phyloP scores from a whole-genome alignment of 2,888 invertebrate genomes.

The Allophyes oxyacanthae region DNA sequence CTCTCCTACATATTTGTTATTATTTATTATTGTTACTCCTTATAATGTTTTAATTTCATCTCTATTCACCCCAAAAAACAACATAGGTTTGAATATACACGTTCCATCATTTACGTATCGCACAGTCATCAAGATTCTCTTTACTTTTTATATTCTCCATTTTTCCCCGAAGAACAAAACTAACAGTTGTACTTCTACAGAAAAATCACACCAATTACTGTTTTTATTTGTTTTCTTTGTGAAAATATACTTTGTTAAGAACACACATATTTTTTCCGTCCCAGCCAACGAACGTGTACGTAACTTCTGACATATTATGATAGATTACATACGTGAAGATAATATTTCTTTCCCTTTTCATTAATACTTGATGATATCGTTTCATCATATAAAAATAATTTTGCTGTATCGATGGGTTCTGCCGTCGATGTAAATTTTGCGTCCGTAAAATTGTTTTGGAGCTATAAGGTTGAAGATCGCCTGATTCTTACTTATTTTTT shows the following conservation, averaged over 20 bases:
- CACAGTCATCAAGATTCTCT: slow-evolving; percentile 1
- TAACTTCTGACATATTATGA: slow-evolving; percentile 66
- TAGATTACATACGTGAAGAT: slow-evolving; percentile 60
- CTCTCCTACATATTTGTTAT: too few relatives aligned
- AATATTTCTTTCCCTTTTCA: slow-evolving; percentile 58
- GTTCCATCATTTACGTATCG: too few relatives aligned
- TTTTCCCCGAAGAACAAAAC: slow-evolving; percentile 19
- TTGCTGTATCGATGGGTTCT: slow-evolving; percentile 33
- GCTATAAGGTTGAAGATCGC: slow-evolving; percentile 8
- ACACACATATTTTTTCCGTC: slow-evolving; percentile 42
- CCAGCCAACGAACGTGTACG: slow-evolving; percentile 20
- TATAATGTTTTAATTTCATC: too few relatives aligned
- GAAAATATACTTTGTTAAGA: slow-evolving; percentile 44
- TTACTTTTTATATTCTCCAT: background rate
- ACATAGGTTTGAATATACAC: too few relatives aligned
- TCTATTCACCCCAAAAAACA: too few relatives aligned
- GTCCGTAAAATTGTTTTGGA: slow-evolving; percentile 5
- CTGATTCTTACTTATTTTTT: too few relatives aligned
- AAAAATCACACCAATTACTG: slow-evolving; percentile 37
- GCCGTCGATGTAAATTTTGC: slow-evolving; percentile 16
- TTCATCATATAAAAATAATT: slow-evolving; percentile 43
- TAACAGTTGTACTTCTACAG: slow-evolving; percentile 21
- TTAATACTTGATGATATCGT: slow-evolving; percentile 54
- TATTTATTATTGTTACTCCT: too few relatives aligned
- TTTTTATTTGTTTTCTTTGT: slow-evolving; percentile 42